These are phyloP conservation scores for Taenaris catops DNA, from an alignment of 2,888 invertebrate genomes.

Conservation along the genomic window DNA sequence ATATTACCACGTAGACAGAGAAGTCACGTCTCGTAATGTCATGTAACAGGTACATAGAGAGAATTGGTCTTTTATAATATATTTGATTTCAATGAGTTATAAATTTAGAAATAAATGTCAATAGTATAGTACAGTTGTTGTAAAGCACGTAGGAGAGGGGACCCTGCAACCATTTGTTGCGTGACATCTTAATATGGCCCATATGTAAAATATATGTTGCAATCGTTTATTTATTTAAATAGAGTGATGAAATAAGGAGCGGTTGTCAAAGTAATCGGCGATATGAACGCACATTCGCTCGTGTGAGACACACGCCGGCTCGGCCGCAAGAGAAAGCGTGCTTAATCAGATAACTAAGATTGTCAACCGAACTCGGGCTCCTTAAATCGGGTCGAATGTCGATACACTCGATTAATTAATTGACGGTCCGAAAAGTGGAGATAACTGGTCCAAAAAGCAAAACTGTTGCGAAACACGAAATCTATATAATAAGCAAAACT, in stretches of 20 bases:
- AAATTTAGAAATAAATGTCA: too few species aligned
- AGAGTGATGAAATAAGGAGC: slow-evolving; percentile 59
- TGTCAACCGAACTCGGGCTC: slow-evolving; percentile 71
- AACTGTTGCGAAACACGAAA: slow-evolving; percentile 59
- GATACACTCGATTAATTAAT: slow-evolving; percentile 78
- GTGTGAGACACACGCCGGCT: slow-evolving; percentile 34
- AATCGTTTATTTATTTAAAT: slow-evolving; percentile 70
- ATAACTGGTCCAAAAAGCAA: slow-evolving; percentile 64
- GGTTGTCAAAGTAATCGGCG: slow-evolving; percentile 19
- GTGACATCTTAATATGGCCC: slow-evolving; percentile 1
- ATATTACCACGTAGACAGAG: too few species aligned
- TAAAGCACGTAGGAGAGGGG: too few species aligned
- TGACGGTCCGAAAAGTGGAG: slow-evolving; percentile 69
- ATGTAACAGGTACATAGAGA: too few species aligned
- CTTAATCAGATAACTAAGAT: slow-evolving; percentile 78
- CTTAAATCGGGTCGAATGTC: slow-evolving; percentile 79
- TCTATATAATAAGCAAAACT: not conserved
- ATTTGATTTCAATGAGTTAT: too few species aligned
- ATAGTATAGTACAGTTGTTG: too few species aligned
- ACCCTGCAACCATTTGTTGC: not conserved
- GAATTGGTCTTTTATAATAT: too few species aligned
- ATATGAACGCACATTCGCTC: slow-evolving; percentile 23
- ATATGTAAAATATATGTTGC: slow-evolving; percentile 47
- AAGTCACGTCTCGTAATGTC: too few species aligned
- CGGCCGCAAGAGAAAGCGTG: slow-evolving; percentile 70